Evolutionary conservation across 2,888 invertebrate species (phyloP).

Genomic region (Diploptera punctata): DNA sequence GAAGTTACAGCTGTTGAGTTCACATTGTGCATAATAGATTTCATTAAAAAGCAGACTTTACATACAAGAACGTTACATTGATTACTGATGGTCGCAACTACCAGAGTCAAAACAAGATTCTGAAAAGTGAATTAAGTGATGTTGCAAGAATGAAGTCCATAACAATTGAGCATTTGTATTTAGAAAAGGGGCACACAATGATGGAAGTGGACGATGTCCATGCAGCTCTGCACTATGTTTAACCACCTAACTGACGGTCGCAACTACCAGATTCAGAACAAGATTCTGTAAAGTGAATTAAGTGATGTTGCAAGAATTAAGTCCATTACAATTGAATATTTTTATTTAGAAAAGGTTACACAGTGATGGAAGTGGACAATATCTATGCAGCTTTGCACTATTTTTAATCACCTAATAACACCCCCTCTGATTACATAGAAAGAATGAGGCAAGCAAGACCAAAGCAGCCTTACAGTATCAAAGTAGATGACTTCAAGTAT

Average conservation of each 20-base stretch:
- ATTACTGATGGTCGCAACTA: slow-evolving; percentile 12
- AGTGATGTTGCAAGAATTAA: too few species aligned
- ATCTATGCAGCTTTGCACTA: too few species aligned
- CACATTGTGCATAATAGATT: not conserved
- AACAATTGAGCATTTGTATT: slow-evolving; percentile 5
- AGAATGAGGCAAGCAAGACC: not conserved
- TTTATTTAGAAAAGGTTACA: not conserved
- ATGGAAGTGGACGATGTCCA: slow-evolving; percentile 6
- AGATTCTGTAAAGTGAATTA: too few species aligned
- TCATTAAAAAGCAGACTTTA: not conserved
- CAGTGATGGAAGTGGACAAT: too few species aligned
- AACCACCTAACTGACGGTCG: too few species aligned
- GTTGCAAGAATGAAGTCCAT: not conserved
- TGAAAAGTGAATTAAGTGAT: not conserved
- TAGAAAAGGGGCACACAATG: not conserved
- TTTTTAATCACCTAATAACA: not conserved
- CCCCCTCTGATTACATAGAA: not conserved
- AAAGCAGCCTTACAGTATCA: slow-evolving; percentile 3
- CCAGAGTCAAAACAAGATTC: slow-evolving; percentile 11
- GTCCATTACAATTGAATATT: too few species aligned
- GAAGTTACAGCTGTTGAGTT: not conserved
- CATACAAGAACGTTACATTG: not conserved
- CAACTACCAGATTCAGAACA: too few species aligned
- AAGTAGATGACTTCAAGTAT: not conserved
- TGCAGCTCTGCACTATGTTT: slow-evolving; percentile 8